Evolutionary conservation across 2,113 vertebrate species (phyloP), one percentile per base, ranked within the genome.

Genomic region (Hydrolagus affinis): DNA sequence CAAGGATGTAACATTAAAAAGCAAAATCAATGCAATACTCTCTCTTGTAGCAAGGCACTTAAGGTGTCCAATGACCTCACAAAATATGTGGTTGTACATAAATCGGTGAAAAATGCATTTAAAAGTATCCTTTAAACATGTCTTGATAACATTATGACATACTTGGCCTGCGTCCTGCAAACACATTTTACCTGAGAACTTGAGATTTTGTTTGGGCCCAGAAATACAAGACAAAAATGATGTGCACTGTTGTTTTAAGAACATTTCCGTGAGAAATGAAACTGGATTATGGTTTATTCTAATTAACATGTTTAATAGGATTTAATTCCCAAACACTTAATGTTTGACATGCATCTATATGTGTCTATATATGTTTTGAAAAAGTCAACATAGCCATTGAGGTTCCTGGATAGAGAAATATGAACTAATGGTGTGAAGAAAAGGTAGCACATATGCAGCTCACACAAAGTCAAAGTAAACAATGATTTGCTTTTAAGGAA

Each of bases 211-310:
- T 64, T 83, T 66, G 25, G 78, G 78, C 30, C 44, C 60, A 83
- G 60, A 32, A 66, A 83, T 83, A 83, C 66, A 83, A 83, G n/a
- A 83, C 66, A 83, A 66, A 83, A 66, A 30, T 66, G 32, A 28
- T 32, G 25, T 83, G 62, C 25, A 30, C 25, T 83, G n/a, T 64
- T 64, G 17, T 64, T 60, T 66, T 83, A 83, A 83, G 66, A 44
- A 44, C 6, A 44, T 6, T 44, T 44, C 44, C 44, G 6, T 44
- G 25, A 68, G 62, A 83, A 83, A n/a, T 32, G 25, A 83, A 83
- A 83, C 78, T 66, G 28, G 9, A 11, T 66, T 14, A 32, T 60
- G 8, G 32, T 25, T 17, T 32, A 66, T 30, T 66, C 59, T 32
- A 9, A 68, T 64, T 32, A 28, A 62, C n/a, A 2, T 3, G 12